A percentile compares a stretch with the other conserved stretches of the same genome.
Conservation (phyloP, 2,888 invertebrate genomes). For the Agrotis puta region DNA sequence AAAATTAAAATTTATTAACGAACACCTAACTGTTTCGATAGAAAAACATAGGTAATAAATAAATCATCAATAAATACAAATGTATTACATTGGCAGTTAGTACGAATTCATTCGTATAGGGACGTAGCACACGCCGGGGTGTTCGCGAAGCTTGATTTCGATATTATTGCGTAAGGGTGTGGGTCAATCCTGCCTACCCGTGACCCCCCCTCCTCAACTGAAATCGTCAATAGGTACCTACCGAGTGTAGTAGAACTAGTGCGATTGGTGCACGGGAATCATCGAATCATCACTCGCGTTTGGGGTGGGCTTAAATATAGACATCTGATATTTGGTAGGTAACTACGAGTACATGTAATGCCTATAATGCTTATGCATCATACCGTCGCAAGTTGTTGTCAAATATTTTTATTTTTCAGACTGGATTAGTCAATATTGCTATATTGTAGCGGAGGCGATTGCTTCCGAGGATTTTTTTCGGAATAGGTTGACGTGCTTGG, state of each 20-base stretch:
- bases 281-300: slow-evolving; percentile 45
- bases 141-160: slow-evolving; percentile 10
- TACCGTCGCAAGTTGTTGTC: no score
- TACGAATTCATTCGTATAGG: neutral
- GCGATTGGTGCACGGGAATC: slow-evolving; percentile 43
- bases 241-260: slow-evolving; percentile 4
- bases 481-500: no score
- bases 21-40: no score
- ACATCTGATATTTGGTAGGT: neutral
- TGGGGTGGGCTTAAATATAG: neutral
- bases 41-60: no score
- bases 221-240: slow-evolving; percentile 37
- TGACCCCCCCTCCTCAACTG: neutral
- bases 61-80: neutral
- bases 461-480: no score
- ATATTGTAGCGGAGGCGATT: no score
- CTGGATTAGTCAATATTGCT: no score
- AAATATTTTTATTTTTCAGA: no score
- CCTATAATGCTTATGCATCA: no score
- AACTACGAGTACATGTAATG: no score
- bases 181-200: slow-evolving; percentile 13
- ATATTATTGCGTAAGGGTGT: slow-evolving; percentile 21
- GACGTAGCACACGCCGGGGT: slow-evolving; percentile 29
- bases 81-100: neutral
- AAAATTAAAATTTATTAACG: no score